Percentiles rank a stretch among this genome's conserved stretches.
phyloP scores from a whole-genome alignment of 2,113 vertebrate species.

The Psettodes erumei region DNA sequence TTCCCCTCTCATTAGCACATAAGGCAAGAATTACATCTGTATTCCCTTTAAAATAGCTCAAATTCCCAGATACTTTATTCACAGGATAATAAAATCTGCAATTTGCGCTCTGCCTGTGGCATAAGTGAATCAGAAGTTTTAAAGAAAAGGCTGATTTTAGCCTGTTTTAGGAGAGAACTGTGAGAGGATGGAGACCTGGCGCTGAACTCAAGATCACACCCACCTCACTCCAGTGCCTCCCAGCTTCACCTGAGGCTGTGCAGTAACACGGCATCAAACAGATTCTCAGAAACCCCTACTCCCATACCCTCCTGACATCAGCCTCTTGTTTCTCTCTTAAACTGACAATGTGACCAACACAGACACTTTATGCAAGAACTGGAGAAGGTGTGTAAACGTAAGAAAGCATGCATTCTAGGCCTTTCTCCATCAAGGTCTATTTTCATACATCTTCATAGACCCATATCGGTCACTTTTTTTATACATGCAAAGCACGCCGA shows the following conservation, averaged over 20 bases:
- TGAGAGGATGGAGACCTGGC: background rate
- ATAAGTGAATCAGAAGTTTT: slow-evolving; percentile 14
- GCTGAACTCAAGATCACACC: background rate
- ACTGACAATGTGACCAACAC: background rate
- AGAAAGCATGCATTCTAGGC: background rate
- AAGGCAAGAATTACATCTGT: background rate
- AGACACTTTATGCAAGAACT: background rate
- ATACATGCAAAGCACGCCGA: background rate
- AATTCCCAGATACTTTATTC: background rate
- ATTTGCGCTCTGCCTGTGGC: background rate
- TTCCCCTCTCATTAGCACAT: slow-evolving; percentile 38
- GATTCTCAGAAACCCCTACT: background rate
- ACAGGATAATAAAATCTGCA: slow-evolving; percentile 18
- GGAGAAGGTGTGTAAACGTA: background rate
- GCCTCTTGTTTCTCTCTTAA: too few relatives aligned
- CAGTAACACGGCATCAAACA: background rate
- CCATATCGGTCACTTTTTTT: background rate
- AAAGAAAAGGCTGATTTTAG: background rate
- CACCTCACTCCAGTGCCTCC: background rate
- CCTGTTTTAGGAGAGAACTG: slow-evolving; percentile 3
- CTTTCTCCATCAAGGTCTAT: background rate
- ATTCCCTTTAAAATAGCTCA: slow-evolving; percentile 1
- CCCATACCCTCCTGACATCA: background rate
- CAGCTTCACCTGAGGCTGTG: background rate
- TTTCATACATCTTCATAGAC: background rate